Percentiles rank a stretch among this genome's conserved stretches.
phyloP scores from a whole-genome alignment of 2,113 vertebrate species.

The Dicaeum eximium region DNA sequence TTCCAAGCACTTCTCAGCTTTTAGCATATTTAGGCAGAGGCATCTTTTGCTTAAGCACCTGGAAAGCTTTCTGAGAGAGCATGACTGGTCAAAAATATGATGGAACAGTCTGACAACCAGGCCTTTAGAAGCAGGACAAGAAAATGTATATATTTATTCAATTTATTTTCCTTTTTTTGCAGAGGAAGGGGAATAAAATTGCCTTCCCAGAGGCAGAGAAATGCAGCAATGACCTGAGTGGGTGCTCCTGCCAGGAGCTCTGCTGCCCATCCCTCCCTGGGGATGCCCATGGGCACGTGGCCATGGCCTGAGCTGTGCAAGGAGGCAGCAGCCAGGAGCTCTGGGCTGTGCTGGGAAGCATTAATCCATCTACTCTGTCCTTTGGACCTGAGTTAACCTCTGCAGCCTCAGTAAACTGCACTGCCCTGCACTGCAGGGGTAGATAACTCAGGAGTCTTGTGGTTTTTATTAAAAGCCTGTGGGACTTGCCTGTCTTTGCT shows the following conservation, averaged over 20 bases:
- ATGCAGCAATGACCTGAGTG: background rate
- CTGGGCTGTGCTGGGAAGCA: background rate
- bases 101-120: background rate
- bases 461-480: background rate
- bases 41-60: background rate
- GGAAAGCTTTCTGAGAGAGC: background rate
- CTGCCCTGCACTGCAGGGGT: background rate
- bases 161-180: background rate
- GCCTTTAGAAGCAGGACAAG: background rate
- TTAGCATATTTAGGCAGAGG: background rate
- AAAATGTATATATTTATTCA: background rate
- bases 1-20: background rate
- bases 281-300: accelerated
- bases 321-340: background rate
- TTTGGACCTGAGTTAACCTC: background rate
- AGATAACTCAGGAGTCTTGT: background rate
- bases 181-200: accelerated
- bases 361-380: background rate
- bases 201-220: background rate
- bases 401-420: background rate
- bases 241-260: accelerated
- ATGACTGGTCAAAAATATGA: background rate
- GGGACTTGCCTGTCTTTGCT: background rate
- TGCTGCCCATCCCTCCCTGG: background rate
- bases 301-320: background rate